Percentiles rank a stretch among this genome's conserved stretches.
Evolutionary conservation across 2,888 invertebrate species (phyloP).

Genomic region (Cactoblastis cactorum): DNA sequence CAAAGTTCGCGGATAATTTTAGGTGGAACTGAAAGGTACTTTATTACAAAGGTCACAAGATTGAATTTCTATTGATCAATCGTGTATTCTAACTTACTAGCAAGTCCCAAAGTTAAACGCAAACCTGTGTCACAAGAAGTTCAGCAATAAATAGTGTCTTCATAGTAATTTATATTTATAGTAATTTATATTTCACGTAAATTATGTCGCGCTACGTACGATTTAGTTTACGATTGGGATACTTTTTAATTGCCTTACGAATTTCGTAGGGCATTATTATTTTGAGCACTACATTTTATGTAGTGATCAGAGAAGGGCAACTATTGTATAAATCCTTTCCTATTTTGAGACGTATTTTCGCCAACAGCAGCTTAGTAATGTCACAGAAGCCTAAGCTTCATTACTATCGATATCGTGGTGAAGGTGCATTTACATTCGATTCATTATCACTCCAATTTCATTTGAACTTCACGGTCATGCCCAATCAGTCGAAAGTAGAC

Average conservation of each 20-base stretch:
- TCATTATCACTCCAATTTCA: conserved; percentile 16
- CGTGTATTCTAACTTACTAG: not conserved
- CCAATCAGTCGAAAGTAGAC: not conserved
- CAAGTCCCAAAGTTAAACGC: too few species aligned
- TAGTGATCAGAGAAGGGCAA: not conserved
- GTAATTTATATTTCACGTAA: too few species aligned
- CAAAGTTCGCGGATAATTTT: not conserved
- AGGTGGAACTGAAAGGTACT: not conserved
- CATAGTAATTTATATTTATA: too few species aligned
- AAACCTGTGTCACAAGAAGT: not conserved
- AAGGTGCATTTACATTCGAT: conserved; percentile 63
- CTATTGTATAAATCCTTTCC: not conserved
- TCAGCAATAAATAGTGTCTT: too few species aligned
- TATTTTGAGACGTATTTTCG: not conserved
- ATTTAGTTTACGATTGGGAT: too few species aligned
- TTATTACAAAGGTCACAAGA: not conserved
- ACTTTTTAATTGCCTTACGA: too few species aligned
- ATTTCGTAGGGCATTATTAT: too few species aligned
- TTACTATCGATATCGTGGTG: conserved; percentile 45
- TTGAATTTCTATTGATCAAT: not conserved
- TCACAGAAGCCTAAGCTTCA: conserved; percentile 31
- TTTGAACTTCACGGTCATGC: conserved; percentile 11
- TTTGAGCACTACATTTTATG: too few species aligned
- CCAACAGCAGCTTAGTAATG: conserved; percentile 25
- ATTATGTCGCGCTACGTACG: too few species aligned